Percentiles rank a stretch among this genome's conserved stretches.
These are phyloP conservation scores for Orcinus orca DNA, from an alignment of 2,113 vertebrate genomes.

Conservation along the genomic window DNA sequence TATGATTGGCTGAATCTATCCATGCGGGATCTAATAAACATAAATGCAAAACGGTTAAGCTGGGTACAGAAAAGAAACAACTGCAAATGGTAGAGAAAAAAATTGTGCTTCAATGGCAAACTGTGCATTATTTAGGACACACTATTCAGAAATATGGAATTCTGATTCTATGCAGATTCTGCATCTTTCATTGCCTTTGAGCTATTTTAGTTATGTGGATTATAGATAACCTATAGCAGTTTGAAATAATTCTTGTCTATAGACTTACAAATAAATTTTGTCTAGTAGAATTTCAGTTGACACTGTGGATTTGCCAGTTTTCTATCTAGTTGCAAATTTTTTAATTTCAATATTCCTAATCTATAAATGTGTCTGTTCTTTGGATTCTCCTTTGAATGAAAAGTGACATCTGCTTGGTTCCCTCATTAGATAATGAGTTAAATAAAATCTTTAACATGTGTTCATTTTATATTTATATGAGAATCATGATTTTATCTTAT, in stretches of 20 bases:
- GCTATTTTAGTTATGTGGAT: constrained; percentile 35
- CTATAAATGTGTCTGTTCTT: not conserved
- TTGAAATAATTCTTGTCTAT: not conserved
- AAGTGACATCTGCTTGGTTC: not conserved
- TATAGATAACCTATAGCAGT: not conserved
- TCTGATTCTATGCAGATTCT: not conserved
- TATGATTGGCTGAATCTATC: not conserved
- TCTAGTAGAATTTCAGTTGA: constrained; percentile 32
- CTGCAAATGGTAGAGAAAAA: not conserved
- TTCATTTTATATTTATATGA: not conserved
- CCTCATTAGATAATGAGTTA: constrained; percentile 9
- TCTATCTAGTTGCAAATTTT: not conserved
- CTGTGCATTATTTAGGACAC: not conserved
- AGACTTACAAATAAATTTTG: not conserved
- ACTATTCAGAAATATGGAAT: not conserved
- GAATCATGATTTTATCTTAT: not conserved
- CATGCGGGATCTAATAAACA: not conserved
- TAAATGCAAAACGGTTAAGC: not conserved
- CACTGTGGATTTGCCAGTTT: not conserved
- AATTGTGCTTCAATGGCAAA: not conserved
- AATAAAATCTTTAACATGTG: constrained; percentile 16
- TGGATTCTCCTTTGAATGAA: not conserved
- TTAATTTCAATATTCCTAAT: not conserved
- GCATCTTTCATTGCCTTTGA: not conserved
- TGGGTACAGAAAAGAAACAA: not conserved